Conservation (phyloP, 2,113 vertebrate species). For the Gnathonemus echidnorhynchus region DNA sequence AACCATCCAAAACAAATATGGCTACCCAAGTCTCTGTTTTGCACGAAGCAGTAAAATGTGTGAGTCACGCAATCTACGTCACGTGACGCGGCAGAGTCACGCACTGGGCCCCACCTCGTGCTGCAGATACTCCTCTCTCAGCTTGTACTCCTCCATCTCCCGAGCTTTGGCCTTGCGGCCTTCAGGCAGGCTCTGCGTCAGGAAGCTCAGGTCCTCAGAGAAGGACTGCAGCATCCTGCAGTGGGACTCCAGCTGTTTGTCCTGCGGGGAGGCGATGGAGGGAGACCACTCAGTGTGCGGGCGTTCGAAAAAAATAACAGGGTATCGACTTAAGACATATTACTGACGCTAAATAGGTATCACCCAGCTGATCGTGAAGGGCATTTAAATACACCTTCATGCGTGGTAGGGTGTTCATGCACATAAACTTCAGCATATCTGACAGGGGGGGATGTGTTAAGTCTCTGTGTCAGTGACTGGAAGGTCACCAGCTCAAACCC, state of each 20-base stretch:
- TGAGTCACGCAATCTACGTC: neutral
- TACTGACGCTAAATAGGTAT: neutral
- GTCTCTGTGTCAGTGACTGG: neutral
- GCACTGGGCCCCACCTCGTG: conserved; percentile 50
- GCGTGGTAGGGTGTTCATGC: neutral
- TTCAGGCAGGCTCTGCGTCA: conserved; percentile 63
- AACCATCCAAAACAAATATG: neutral
- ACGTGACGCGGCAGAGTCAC: neutral
- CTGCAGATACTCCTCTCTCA: conserved; percentile 57
- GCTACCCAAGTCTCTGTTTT: neutral
- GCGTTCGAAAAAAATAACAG: neutral
- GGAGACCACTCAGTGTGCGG: neutral
- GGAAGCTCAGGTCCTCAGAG: conserved; percentile 60
- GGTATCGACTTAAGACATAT: neutral
- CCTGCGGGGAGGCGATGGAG: conserved; percentile 48
- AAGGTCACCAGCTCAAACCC: neutral
- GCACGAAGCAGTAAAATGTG: neutral
- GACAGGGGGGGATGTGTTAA: neutral
- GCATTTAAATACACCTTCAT: neutral
- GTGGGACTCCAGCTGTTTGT: conserved; percentile 74
- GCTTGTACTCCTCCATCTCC: conserved; percentile 61
- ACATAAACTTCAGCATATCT: neutral
- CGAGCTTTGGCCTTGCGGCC: conserved; percentile 58
- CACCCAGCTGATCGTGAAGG: neutral
- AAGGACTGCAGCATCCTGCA: conserved; percentile 66